Percentiles rank a stretch among this genome's conserved stretches.
Evolutionary conservation across 2,797 vertebrate genomes (phyloP).

Genomic region (Schizopygopsis pylzovi): DNA sequence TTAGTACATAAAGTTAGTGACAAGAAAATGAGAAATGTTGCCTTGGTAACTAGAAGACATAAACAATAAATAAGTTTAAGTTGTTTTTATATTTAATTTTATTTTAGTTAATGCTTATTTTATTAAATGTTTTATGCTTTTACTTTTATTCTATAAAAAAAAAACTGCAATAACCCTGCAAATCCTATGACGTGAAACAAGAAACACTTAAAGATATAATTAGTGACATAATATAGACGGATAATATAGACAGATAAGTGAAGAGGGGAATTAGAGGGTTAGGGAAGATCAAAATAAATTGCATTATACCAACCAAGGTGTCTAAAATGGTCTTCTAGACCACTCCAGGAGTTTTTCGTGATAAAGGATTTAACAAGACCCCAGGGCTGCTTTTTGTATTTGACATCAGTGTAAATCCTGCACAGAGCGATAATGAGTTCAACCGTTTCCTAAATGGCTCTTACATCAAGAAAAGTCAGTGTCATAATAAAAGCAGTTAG

Average conservation of each 20-base stretch:
- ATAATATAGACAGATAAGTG: background rate
- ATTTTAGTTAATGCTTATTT: background rate
- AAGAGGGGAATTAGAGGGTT: background rate
- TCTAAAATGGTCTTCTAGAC: slow-evolving; percentile 90
- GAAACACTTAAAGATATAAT: background rate
- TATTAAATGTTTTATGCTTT: background rate
- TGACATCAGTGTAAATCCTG: slow-evolving; percentile 92
- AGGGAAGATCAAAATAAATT: background rate
- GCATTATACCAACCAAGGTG: slow-evolving; percentile 79
- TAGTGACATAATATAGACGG: background rate
- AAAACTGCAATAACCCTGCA: background rate
- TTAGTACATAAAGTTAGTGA: background rate
- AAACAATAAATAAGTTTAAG: background rate
- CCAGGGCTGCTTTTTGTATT: slow-evolving; percentile 97
- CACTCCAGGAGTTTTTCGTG: slow-evolving; percentile 94
- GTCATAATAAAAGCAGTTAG: background rate
- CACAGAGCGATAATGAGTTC: background rate
- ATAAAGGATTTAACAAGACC: slow-evolving; percentile 93
- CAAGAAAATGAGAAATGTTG: background rate
- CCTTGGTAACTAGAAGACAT: background rate
- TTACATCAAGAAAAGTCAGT: background rate
- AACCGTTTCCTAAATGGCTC: background rate
- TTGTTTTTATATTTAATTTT: background rate
- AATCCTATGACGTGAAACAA: background rate
- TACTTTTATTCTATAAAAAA: background rate